A percentile compares a stretch with the other conserved stretches of the same genome.
Evolutionary conservation across 2,797 vertebrate genomes (phyloP).

Genomic region (Denticeps clupeoides): DNA sequence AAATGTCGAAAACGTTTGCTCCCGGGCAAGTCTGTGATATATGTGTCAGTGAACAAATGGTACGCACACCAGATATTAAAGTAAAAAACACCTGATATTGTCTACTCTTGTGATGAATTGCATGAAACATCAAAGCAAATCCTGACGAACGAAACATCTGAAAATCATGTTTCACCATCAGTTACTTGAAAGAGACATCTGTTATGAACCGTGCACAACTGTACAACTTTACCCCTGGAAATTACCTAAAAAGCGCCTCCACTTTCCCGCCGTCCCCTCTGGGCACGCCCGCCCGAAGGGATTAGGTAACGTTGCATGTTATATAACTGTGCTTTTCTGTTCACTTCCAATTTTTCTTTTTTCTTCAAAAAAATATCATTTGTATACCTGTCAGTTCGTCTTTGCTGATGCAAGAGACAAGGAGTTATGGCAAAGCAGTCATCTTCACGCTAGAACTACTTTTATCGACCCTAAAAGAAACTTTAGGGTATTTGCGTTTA

Average conservation of each 20-base stretch:
- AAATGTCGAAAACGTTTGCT: too few species aligned
- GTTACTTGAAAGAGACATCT: neutral
- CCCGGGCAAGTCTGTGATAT: too few species aligned
- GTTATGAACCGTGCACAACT: neutral
- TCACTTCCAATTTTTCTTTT: neutral
- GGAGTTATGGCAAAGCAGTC: neutral
- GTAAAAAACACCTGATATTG: constrained; percentile 26
- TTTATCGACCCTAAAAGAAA: too few species aligned
- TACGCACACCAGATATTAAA: constrained; percentile 21
- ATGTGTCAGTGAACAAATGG: too few species aligned
- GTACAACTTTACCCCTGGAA: neutral
- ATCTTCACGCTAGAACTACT: too few species aligned
- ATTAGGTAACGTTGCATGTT: constrained; percentile 8
- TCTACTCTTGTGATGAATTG: too few species aligned
- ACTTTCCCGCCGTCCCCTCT: neutral
- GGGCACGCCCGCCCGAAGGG: neutral
- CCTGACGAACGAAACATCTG: too few species aligned
- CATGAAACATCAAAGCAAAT: too few species aligned
- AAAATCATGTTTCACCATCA: neutral
- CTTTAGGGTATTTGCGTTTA: too few species aligned
- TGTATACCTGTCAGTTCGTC: neutral
- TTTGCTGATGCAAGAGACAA: neutral
- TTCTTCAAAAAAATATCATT: constrained; percentile 1
- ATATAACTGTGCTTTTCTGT: constrained; percentile 8
- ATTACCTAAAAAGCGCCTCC: neutral